These are phyloP conservation scores for Leptocoma aspasia DNA, from an alignment of 2,113 vertebrate genomes.

Conservation along the genomic window DNA sequence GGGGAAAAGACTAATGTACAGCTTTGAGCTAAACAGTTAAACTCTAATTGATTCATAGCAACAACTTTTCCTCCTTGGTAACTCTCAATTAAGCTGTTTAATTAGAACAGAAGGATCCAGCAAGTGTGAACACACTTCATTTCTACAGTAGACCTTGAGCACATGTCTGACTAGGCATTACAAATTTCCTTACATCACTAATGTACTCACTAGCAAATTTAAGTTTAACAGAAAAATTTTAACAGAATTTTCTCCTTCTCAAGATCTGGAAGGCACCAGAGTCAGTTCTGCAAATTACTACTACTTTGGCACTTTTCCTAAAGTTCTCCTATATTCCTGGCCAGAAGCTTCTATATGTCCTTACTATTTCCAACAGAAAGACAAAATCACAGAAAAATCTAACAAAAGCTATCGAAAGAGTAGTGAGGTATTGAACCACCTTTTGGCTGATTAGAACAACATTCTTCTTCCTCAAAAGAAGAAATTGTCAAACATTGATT, in stretches of 20 bases:
- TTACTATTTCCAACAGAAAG: not conserved
- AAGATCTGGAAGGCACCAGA: not conserved
- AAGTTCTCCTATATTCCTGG: not conserved
- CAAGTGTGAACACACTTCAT: not conserved
- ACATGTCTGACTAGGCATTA: not conserved
- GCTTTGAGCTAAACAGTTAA: not conserved
- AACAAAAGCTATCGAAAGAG: not conserved
- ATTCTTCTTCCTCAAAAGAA: not conserved
- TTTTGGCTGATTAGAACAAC: not conserved
- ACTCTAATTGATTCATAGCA: not conserved
- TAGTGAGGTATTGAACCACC: not conserved
- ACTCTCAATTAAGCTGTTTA: not conserved
- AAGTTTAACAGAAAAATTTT: not conserved
- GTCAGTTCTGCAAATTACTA: not conserved
- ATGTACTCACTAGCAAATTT: not conserved
- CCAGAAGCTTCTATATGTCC: not conserved
- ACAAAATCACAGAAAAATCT: not conserved
- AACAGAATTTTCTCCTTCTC: not conserved
- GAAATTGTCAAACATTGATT: not conserved
- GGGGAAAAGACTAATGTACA: not conserved
- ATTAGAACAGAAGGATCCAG: not conserved
- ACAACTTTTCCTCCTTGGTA: not conserved
- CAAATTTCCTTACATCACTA: not conserved
- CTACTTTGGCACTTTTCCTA: not conserved
- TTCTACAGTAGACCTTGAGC: not conserved